Base-by-base conservation (phyloP, 2,888 invertebrate genomes). In the Pseudeuparius sepicola region DNA sequence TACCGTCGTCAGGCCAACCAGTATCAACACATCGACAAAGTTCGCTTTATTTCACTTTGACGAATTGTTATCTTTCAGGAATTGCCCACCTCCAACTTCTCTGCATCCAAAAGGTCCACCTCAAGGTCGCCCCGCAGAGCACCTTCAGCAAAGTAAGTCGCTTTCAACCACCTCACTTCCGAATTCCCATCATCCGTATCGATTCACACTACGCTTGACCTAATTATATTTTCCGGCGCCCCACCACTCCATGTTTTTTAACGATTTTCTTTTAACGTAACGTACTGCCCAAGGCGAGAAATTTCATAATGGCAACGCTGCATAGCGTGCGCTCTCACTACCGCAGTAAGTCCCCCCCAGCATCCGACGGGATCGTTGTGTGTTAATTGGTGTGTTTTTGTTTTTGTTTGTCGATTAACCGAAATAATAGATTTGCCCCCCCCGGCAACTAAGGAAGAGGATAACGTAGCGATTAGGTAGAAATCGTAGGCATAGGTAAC, bases 21-120 rank as follows among this genome's bases (percentile, higher is more conserved):
- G n/a, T n/a, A n/a, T n/a, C n/a, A n/a, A n/a, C n/a, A n/a, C n/a
- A n/a, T n/a, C n/a, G n/a, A n/a, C n/a, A n/a, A n/a, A n/a, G n/a
- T n/a, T n/a, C n/a, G n/a, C n/a, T n/a, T n/a, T n/a, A n/a, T n/a
- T n/a, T n/a, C n/a, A n/a, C n/a, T n/a, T n/a, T n/a, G n/a, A n/a
- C n/a, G n/a, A 20, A 20, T 20, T 20, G 29, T 40, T 42, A 45
- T 33, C 14, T 61, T 65, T 15, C 60, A 73, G 73, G 78, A 17
- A 65, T 81, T 46, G 63, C 70, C 36, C 54, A 76, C 14, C 63
- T 85, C 24, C 71, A 74, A 46, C 65, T 65, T 45, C 66, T 76
- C 46, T 85, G 85, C 56, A 69, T 72, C 48, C 70, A 74, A 51
- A 78, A 78, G 56, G 67, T 76, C 56, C 85, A 85, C 61, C 66